These are phyloP conservation scores for Drosophila aldrichi DNA, from an alignment of 2,888 invertebrate genomes.

Conservation along the genomic window DNA sequence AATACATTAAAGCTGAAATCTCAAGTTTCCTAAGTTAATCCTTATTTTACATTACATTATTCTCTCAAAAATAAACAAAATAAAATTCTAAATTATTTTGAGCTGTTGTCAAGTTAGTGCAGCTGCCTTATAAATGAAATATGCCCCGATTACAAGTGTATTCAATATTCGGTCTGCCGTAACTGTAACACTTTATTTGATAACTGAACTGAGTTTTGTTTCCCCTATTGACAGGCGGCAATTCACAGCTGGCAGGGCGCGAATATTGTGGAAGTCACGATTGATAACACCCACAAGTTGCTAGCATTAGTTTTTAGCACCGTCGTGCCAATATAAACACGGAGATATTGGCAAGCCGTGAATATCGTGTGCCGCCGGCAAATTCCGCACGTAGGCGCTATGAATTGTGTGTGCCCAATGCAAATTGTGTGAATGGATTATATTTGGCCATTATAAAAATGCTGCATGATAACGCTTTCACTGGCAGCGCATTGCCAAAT, in stretches of 20 bases:
- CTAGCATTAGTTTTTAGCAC: slow-evolving; percentile 51
- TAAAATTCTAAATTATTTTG: too few relatives aligned
- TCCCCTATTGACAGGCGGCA: slow-evolving; percentile 17
- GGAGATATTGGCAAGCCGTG: slow-evolving; percentile 12
- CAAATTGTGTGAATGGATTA: slow-evolving; percentile 64
- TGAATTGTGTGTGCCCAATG: slow-evolving; percentile 56
- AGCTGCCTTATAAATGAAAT: too few relatives aligned
- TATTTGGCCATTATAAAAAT: slow-evolving; percentile 59
- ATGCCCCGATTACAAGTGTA: neutral
- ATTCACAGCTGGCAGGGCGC: slow-evolving; percentile 8
- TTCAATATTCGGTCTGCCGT: neutral
- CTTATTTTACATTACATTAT: too few relatives aligned
- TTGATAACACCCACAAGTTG: slow-evolving; percentile 55
- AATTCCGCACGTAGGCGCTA: slow-evolving; percentile 57
- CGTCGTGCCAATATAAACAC: slow-evolving; percentile 40
- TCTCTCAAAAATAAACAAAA: too few relatives aligned
- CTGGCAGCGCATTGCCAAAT: slow-evolving; percentile 56
- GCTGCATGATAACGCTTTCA: slow-evolving; percentile 52
- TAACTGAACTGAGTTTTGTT: neutral
- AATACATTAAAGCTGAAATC: too few relatives aligned
- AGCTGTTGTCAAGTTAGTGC: too few relatives aligned
- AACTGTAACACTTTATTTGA: neutral
- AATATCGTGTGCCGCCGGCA: slow-evolving; percentile 20
- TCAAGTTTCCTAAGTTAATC: too few relatives aligned
- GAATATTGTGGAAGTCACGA: slow-evolving; percentile 35